Percentiles rank a stretch among this genome's conserved stretches.
These are phyloP conservation scores for Echiichthys vipera DNA, from an alignment of 2,797 vertebrate species.

Conservation along the genomic window DNA sequence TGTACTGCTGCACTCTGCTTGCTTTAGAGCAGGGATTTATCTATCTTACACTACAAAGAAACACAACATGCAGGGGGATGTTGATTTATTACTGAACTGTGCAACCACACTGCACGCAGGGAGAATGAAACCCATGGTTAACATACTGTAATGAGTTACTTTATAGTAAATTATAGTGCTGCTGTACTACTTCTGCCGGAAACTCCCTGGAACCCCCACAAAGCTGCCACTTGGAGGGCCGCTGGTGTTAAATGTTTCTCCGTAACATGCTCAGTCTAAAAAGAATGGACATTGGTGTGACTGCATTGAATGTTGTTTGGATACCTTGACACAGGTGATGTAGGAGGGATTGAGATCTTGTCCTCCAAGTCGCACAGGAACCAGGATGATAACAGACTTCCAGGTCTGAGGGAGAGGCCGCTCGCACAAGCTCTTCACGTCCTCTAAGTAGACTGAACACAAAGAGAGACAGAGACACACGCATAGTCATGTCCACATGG, in stretches of 20 bases:
- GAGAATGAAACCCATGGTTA: background rate
- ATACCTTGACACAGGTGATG: slow-evolving; percentile 89
- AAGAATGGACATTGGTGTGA: background rate
- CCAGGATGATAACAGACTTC: slow-evolving; percentile 90
- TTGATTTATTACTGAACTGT: slow-evolving; percentile 4
- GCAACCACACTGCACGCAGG: background rate
- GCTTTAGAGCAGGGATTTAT: background rate
- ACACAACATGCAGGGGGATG: background rate
- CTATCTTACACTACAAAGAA: background rate
- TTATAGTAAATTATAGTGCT: background rate
- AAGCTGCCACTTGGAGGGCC: background rate
- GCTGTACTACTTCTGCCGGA: background rate
- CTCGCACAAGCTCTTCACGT: slow-evolving; percentile 84
- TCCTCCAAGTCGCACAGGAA: slow-evolving; percentile 91
- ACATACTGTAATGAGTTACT: background rate
- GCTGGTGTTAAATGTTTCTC: background rate
- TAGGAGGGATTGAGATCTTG: slow-evolving; percentile 90
- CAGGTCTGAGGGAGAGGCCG: slow-evolving; percentile 64
- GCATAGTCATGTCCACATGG: no score
- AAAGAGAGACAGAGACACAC: background rate
- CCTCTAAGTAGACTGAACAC: slow-evolving; percentile 88
- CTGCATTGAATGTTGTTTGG: background rate
- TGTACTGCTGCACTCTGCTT: background rate
- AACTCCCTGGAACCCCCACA: background rate
- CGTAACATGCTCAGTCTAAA: background rate